phyloP scores from a whole-genome alignment of 1,140 invertebrate genomes.

The Drosophila bocqueti region DNA sequence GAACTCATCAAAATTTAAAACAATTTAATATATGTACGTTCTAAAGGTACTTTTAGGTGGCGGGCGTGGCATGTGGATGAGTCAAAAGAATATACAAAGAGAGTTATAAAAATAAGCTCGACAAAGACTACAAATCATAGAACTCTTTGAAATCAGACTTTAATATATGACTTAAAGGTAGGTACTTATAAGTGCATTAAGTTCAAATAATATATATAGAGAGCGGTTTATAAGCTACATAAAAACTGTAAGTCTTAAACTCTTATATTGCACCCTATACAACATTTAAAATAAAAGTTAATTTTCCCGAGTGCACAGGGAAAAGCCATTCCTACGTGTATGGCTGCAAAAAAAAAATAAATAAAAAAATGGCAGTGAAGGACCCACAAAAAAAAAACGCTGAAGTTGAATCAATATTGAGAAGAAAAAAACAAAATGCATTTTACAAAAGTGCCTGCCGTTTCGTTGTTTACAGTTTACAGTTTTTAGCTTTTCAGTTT shows the following conservation, averaged over 20 bases:
- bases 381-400: constrained; percentile 34
- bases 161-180: not conserved
- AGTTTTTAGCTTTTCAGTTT: constrained; percentile 17
- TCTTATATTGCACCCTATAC: not conserved
- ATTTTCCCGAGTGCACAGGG: constrained; percentile 23
- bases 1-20: not conserved
- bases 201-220: not conserved
- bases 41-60: too few relatives aligned
- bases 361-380: constrained; percentile 10
- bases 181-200: not conserved
- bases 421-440: constrained; percentile 42
- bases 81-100: not conserved
- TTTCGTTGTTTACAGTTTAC: constrained; percentile 46
- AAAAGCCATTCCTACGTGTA: constrained; percentile 51
- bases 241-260: too few relatives aligned
- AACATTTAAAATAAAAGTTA: not conserved
- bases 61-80: not conserved
- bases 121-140: not conserved
- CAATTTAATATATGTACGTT: not conserved
- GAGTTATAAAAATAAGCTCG: not conserved
- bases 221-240: not conserved
- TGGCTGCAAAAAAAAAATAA: constrained; percentile 31
- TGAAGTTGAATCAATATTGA: constrained; percentile 71
- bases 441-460: constrained; percentile 42
- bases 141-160: not conserved